Base-by-base conservation (phyloP, 2,888 invertebrate species). In the Euplexia lucipara region DNA sequence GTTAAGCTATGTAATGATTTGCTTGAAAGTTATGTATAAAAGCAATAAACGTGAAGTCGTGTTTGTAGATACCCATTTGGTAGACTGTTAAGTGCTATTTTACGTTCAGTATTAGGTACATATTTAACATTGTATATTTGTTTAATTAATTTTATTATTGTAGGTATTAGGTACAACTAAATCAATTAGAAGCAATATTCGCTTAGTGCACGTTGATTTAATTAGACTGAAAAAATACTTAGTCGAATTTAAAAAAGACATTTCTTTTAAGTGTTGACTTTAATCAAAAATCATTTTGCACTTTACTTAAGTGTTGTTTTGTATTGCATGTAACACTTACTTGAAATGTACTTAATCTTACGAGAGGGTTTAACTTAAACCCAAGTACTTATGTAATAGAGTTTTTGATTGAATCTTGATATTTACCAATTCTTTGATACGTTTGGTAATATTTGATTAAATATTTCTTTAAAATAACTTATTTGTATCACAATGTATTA, bases 211-310 rank as follows among this genome's bases (percentile, higher is more conserved):
- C 12, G 41, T 58, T 59, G 51, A 53, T 63, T 56, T 63, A 56
- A 60, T 74, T 41, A 37, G 64, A 74, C 74, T 74, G 75, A 69
- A 69, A 41, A 45, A 39, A 47, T 48, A 54, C 45, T 61, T 57
- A 68, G 68, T 61, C 47, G 59, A 68, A 59, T 60, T 58, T 20
- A 51, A 48, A 69, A 76, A 79, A 79, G 78, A 79, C 76, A 79
- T 58, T 37, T 47, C 42, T 48, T 45, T 7, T 37, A 65, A 54
- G 5, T 37, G 22, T 60, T 54, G 20, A 20, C 37, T 8, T 34
- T 41, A 49, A 14, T 48, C n/a, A 51, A 48, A 39, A 37, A 14
- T n/a, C 30, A 44, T 47, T 20, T 32, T 49, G 32, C 39, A 59
- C 44, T 51, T 47, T 48, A 41, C 8, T 18, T 34, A 37, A 47